phyloP scores from a whole-genome alignment of 2,797 vertebrate genomes.

The Epinephelus coioides region DNA sequence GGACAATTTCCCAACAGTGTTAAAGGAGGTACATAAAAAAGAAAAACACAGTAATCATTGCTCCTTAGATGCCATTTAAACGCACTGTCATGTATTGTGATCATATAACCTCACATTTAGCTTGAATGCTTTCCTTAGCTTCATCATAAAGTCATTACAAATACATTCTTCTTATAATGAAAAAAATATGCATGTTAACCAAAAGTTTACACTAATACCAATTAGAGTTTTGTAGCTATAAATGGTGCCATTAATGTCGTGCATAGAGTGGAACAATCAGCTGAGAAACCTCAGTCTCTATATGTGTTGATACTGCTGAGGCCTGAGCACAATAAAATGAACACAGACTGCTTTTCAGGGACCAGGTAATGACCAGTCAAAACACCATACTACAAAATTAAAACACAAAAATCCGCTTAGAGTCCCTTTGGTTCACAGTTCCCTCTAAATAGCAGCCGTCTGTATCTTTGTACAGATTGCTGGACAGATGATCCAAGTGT shows the following conservation, averaged over 20 bases:
- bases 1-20: constrained; percentile 70
- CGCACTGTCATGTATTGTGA: constrained; percentile 27
- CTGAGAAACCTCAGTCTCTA: constrained; percentile 13
- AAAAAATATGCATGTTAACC: constrained; percentile 39
- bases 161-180: constrained; percentile 30
- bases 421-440: constrained; percentile 42
- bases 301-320: constrained; percentile 2
- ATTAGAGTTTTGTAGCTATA: constrained; percentile 44
- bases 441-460: constrained; percentile 41
- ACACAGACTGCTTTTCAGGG: constrained; percentile 44
- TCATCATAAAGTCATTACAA: constrained; percentile 39
- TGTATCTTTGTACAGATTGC: constrained; percentile 12
- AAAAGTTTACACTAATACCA: constrained; percentile 39
- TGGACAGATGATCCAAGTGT: constrained; percentile 32
- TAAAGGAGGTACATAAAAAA: constrained; percentile 63
- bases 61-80: constrained; percentile 42
- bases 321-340: constrained; percentile 34
- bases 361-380: constrained; percentile 41
- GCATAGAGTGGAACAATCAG: constrained; percentile 24
- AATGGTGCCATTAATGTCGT: constrained; percentile 43
- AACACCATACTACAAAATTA: constrained; percentile 15
- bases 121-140: constrained; percentile 48
- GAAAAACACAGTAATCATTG: constrained; percentile 53
- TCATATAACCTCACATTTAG: constrained; percentile 57
- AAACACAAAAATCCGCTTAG: neutral